These are phyloP conservation scores for Theonella swinhoei DNA, from an alignment of 37 sponge, comb jelly and placozoan species.

Conservation along the genomic window DNA sequence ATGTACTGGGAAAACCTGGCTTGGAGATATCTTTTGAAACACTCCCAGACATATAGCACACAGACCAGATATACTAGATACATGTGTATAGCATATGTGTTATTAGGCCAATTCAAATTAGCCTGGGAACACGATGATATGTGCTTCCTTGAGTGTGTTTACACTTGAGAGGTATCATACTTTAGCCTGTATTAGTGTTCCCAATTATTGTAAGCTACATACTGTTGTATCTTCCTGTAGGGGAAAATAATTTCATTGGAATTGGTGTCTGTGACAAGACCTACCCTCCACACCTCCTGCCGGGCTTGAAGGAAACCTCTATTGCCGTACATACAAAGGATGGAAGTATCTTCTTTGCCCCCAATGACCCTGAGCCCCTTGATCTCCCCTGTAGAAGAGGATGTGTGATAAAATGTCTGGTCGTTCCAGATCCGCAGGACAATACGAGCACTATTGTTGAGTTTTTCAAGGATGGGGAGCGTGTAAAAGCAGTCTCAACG, in stretches of 20 bases:
- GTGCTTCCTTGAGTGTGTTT: background rate
- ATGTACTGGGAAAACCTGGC: too few relatives aligned
- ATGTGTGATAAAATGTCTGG: slow-evolving; percentile 41
- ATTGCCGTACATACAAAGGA: slow-evolving; percentile 57
- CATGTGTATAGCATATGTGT: too few relatives aligned
- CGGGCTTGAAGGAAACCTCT: slow-evolving; percentile 65
- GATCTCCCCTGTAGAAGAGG: slow-evolving; percentile 14
- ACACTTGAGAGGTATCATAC: background rate
- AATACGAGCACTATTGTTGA: background rate
- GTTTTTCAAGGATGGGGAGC: slow-evolving; percentile 47
- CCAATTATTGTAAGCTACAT: too few relatives aligned
- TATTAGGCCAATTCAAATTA: too few relatives aligned
- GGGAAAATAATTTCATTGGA: slow-evolving; percentile 47
- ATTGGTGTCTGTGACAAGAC: slow-evolving; percentile 57
- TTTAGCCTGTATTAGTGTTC: too few relatives aligned
- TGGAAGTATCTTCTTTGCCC: slow-evolving; percentile 43
- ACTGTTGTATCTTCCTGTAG: slow-evolving; percentile 1
- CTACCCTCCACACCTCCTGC: slow-evolving; percentile 56
- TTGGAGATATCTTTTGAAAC: too few relatives aligned
- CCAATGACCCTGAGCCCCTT: slow-evolving; percentile 19
- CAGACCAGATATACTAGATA: too few relatives aligned
- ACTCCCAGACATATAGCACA: too few relatives aligned
- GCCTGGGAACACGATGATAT: too few relatives aligned
- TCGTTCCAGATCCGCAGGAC: background rate
- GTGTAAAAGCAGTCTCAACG: slow-evolving; percentile 2